Evolutionary conservation across 2,888 invertebrate genomes (phyloP), one percentile per base, ranked within the genome.

Genomic region (Blomia tropicalis): DNA sequence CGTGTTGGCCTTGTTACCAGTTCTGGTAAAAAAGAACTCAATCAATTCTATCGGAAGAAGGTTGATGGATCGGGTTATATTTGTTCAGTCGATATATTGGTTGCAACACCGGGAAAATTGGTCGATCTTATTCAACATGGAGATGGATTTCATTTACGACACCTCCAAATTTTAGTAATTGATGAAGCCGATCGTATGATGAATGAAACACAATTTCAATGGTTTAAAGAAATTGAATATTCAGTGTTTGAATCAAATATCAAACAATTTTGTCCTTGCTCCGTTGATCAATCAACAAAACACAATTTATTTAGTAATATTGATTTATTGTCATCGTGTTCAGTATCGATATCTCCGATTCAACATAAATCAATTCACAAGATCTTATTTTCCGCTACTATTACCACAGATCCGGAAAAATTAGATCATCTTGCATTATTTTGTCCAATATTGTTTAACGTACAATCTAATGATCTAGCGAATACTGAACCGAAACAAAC

Each of bases 111-210:
- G 4, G 77, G 77, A 14, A 69, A 77, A 44, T 70, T 79, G 19
- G 74, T 78, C 4, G 77, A 79, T 66, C 78, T 79, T 66, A 72
- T 79, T 54, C 70, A 72, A 43, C 71, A 70, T 44, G 74, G 74
- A 5, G 65, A 70, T 65, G 71, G 70, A 62, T 66, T 72, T 65
- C 47, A 63, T 56, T 66, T 72, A 41, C 60, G 64, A 22, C 63
- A 68, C 30, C 63, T 72, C 14, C 79, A 82, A 70, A 90, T 84
- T 75, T 76, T 92, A 47, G 81, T 98, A 0, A 86, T 98, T 63
- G 98, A 98, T 75, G 98, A 98, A 78, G 98, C 98, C 4, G 98
- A 98, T 76, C 80, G 90, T 68, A 85, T 93, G 68, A 83, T 92
- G 77, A 89, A 91, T 69, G 85, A 87, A 70, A 81, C 89, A 56